Evolutionary conservation across 2,113 vertebrate genomes (phyloP), one percentile per base, ranked within the genome.

Genomic region (Coptodon bakossiorum): DNA sequence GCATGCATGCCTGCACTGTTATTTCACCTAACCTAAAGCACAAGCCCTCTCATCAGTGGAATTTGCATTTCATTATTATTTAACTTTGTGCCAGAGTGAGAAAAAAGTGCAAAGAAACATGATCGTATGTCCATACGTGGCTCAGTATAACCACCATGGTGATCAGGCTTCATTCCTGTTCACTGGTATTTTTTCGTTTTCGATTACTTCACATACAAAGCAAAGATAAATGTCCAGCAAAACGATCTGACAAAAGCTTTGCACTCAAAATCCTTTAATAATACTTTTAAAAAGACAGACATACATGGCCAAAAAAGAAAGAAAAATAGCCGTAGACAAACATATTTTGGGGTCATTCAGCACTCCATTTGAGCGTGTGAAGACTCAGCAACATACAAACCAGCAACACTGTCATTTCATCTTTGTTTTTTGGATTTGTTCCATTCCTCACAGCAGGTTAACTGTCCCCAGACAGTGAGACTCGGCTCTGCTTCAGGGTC

Each of bases 401-500:
- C 13, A 54, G 54, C 22, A 87, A 88, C 86, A 66, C 40, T 88
- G 82, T 90, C 86, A 87, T 71, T 82, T 90, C 29, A 76, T 84
- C 86, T 56, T 80, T 80, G 9, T 80, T 61, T 63, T 59, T 80
- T 16, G 86, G 85, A 92, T 91, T 86, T 90, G 91, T 90, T 91
- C 81, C 87, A 80, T 88, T 79, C 79, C 84, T 88, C 86, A 84
- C 88, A 90, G 90, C 84, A 92, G 92, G 86, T 91, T 93, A 91
- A 89, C 89, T 88, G 91, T 92, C 91, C 91, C 89, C 85, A 92
- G 93, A 94, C 94, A 93, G 92, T 89, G 89, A 94, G 91, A 91
- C 82, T 90, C 85, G 76, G 93, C 92, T 90, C 86, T 86, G 93
- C 94, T 94, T 92, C 86, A 91, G 92, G 92, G 85, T 95, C 91